These are phyloP conservation scores for Columba livia DNA, from an alignment of 2,113 vertebrate species.

Conservation along the genomic window DNA sequence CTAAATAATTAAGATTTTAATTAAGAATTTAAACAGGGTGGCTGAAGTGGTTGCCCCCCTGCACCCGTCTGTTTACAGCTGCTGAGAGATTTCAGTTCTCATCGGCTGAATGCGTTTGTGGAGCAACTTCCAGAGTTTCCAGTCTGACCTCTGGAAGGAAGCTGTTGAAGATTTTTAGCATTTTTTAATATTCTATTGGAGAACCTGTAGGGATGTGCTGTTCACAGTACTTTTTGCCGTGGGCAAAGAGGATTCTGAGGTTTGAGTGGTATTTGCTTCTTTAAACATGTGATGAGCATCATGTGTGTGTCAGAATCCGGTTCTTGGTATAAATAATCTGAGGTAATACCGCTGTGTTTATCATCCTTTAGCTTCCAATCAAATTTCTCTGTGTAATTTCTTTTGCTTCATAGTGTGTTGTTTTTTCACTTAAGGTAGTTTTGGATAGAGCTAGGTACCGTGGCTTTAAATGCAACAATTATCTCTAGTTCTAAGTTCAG, in stretches of 20 bases:
- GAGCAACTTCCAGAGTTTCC: background rate
- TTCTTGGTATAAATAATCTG: background rate
- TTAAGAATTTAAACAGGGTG: background rate
- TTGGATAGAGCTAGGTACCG: background rate
- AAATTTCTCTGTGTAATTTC: background rate
- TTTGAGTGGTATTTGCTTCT: background rate
- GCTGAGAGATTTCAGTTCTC: accelerated
- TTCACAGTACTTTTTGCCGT: background rate
- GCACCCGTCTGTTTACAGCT: accelerated
- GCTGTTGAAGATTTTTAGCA: background rate
- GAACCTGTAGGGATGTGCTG: background rate
- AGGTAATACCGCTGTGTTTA: background rate
- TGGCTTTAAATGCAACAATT: background rate
- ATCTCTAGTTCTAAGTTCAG: background rate
- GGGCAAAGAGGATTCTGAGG: background rate
- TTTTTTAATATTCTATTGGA: background rate
- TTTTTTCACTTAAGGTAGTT: background rate
- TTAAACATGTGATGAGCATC: background rate
- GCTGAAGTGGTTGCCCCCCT: background rate
- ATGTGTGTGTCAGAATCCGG: background rate
- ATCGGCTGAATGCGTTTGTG: accelerated
- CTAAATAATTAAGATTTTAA: background rate
- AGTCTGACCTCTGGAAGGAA: background rate
- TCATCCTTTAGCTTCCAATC: background rate
- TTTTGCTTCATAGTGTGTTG: background rate